Conservation (phyloP, 2,888 invertebrate genomes). For the Pycnomerus fuliginosus region DNA sequence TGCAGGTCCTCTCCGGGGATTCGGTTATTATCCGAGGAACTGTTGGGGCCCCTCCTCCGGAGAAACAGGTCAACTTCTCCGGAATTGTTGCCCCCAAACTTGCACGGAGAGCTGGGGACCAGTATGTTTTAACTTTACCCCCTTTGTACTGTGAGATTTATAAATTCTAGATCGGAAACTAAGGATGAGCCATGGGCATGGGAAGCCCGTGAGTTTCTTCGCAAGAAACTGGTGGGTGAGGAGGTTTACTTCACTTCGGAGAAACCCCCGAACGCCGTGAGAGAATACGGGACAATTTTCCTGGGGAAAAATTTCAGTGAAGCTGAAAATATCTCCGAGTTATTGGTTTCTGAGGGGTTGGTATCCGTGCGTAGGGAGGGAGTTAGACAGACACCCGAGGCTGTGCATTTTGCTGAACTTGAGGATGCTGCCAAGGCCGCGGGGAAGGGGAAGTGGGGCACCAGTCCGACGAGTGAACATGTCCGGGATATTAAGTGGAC, state of each 20-base stretch:
- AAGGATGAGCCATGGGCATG: conserved; percentile 95
- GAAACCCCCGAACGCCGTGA: conserved; percentile 77
- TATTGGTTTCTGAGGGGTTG: conserved; percentile 85
- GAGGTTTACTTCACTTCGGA: conserved; percentile 84
- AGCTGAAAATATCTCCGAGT: conserved; percentile 87
- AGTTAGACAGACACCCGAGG: conserved; percentile 65
- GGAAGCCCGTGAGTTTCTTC: conserved; percentile 94
- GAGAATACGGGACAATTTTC: conserved; percentile 87
- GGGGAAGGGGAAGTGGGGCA: conserved; percentile 79
- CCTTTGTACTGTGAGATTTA: too few species aligned
- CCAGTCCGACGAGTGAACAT: conserved; percentile 58
- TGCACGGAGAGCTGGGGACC: conserved; percentile 69
- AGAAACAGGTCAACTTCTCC: conserved; percentile 87
- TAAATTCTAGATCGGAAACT: too few species aligned
- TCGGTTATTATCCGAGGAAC: conserved; percentile 87
- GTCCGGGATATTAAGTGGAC: conserved; percentile 86
- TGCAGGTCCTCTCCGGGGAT: conserved; percentile 93
- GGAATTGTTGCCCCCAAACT: conserved; percentile 92
- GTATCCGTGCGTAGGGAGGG: conserved; percentile 75
- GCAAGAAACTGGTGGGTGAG: conserved; percentile 89
- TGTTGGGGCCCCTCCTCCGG: conserved; percentile 88
- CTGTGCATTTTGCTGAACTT: conserved; percentile 72
- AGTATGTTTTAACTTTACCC: conserved; percentile 17
- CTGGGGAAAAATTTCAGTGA: conserved; percentile 71
- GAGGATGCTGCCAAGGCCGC: conserved; percentile 89